A percentile compares a stretch with the other conserved stretches of the same genome.
These are phyloP conservation scores for Tenualosa ilisha DNA, from an alignment of 2,797 vertebrate species.

Conservation along the genomic window DNA sequence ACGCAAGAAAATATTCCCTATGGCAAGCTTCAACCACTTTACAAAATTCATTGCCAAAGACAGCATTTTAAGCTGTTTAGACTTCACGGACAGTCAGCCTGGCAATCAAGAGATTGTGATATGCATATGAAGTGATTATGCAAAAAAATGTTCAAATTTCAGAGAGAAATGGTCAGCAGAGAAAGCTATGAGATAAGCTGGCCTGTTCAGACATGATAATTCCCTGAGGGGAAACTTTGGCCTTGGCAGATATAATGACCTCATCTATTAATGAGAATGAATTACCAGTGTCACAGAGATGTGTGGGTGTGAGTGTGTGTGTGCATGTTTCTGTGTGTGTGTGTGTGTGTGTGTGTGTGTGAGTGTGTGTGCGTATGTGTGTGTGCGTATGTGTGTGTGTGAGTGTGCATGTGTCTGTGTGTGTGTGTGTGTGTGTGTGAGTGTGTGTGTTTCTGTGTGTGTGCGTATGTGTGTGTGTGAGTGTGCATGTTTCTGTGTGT, in stretches of 20 bases:
- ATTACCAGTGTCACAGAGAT: neutral
- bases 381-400: neutral
- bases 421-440: no score
- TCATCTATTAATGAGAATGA: neutral
- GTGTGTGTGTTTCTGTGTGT: no score
- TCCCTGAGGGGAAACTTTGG: neutral
- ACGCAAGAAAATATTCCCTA: neutral
- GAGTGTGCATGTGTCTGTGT: no score
- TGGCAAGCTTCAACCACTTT: neutral
- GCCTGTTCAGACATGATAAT: neutral
- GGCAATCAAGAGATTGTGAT: neutral
- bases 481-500: no score
- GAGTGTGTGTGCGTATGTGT: neutral
- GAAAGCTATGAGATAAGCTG: neutral
- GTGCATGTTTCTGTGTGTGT: no score
- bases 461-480: no score
- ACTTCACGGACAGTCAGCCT: neutral
- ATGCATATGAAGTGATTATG: neutral
- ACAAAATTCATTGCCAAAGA: neutral
- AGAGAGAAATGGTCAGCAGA: no score
- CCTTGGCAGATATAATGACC: neutral
- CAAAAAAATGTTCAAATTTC: no score
- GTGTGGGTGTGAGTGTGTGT: neutral
- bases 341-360: neutral
- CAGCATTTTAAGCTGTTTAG: neutral